Evolutionary conservation across 2,113 vertebrate genomes (phyloP).

Genomic region (Anolis carolinensis): DNA sequence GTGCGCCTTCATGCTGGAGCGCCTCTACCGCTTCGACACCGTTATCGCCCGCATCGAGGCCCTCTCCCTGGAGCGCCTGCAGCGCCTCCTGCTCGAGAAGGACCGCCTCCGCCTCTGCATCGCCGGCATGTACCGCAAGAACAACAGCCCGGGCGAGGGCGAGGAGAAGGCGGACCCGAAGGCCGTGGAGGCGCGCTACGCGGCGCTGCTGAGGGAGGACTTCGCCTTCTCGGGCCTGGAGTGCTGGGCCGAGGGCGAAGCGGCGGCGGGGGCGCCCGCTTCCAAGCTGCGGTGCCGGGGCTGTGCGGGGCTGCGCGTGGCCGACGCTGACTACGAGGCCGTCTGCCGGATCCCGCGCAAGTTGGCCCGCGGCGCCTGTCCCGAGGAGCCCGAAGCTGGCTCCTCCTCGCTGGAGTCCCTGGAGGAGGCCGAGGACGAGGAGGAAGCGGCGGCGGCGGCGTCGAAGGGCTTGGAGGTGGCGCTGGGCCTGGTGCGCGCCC

Average conservation of each 20-base stretch:
- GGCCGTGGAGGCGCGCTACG: conserved; percentile 74
- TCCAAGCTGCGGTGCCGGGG: conserved; percentile 85
- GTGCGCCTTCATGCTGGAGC: conserved; percentile 95
- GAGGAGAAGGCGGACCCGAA: conserved; percentile 68
- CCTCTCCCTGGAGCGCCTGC: conserved; percentile 91
- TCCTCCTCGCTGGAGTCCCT: conserved; percentile 42
- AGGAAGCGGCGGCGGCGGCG: conserved; percentile 18
- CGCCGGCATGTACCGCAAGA: conserved; percentile 84
- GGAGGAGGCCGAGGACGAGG: conserved; percentile 67
- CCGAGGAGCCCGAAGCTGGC: conserved; percentile 80
- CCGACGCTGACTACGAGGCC: conserved; percentile 91
- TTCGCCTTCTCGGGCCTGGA: conserved; percentile 89
- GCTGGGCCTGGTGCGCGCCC: conserved; percentile 80
- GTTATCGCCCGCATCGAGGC: conserved; percentile 95
- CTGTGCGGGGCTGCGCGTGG: conserved; percentile 84
- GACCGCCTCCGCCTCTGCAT: conserved; percentile 90
- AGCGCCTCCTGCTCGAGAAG: conserved; percentile 90
- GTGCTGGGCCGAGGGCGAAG: conserved; percentile 78
- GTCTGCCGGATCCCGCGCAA: conserved; percentile 90
- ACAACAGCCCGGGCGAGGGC: conserved; percentile 76
- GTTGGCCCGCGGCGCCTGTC: conserved; percentile 84
- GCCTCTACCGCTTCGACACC: conserved; percentile 94
- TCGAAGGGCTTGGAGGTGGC: conserved; percentile 75
- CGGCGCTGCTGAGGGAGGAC: conserved; percentile 88
- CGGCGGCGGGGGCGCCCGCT: conserved; percentile 70